Conservation (phyloP, 2,113 vertebrate genomes). For the Macroglossus sobrinus region DNA sequence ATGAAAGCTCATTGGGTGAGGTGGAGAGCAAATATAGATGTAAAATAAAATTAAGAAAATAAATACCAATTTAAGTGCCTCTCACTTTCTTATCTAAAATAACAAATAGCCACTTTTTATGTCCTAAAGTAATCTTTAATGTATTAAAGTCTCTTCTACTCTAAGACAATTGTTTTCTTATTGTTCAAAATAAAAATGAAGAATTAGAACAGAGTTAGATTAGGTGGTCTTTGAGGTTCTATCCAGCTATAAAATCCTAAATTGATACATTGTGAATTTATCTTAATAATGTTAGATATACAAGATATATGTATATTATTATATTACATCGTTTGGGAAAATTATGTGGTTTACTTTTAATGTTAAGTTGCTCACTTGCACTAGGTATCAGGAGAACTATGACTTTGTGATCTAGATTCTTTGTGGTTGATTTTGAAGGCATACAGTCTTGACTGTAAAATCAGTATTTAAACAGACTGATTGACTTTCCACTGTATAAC, state of each 20-base stretch:
- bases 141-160: conserved; percentile 1
- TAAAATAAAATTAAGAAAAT: conserved; percentile 1
- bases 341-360: not conserved
- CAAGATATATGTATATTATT: not conserved
- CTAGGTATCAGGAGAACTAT: not conserved
- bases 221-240: not conserved
- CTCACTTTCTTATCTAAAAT: not conserved
- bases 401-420: not conserved
- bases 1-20: not conserved
- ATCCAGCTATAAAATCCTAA: not conserved
- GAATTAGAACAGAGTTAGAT: not conserved
- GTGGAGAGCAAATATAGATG: not conserved
- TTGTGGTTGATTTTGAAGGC: not conserved
- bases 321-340: conserved; percentile 19
- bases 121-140: not conserved
- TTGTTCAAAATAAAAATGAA: not conserved
- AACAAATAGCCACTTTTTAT: not conserved
- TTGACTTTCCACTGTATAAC: not conserved
- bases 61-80: not conserved
- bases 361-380: not conserved
- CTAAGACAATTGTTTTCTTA: not conserved
- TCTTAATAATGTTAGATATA: not conserved
- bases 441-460: not conserved
- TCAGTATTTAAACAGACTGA: not conserved
- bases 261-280: not conserved